A percentile compares a stretch with the other conserved stretches of the same genome.
Conservation (phyloP, 2,797 vertebrate genomes). For the Propithecus perrieri region DNA sequence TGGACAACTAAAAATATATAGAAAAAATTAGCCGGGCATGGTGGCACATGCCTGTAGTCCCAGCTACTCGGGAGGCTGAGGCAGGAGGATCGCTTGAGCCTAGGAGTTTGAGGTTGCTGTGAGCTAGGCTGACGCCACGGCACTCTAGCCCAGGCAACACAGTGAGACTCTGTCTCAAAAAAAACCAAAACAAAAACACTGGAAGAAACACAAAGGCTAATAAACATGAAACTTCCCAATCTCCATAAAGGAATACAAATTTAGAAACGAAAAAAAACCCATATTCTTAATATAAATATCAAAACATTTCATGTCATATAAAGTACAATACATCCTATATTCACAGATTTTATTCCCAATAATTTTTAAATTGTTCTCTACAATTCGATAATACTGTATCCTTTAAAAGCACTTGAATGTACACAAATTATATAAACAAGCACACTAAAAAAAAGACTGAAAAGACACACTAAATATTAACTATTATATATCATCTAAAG, state of each 20-base stretch:
- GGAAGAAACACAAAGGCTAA: neutral
- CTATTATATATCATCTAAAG: neutral
- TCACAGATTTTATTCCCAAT: neutral
- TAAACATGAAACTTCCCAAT: neutral
- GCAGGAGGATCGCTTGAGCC: too few species aligned
- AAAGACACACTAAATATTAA: neutral
- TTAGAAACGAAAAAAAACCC: neutral
- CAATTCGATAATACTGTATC: neutral
- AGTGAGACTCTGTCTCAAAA: too few species aligned
- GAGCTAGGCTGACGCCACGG: too few species aligned
- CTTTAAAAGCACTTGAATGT: neutral
- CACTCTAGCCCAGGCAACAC: too few species aligned
- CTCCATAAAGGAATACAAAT: neutral
- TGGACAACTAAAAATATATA: too few species aligned
- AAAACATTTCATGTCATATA: neutral
- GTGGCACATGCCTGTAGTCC: too few species aligned
- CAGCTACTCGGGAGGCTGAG: too few species aligned
- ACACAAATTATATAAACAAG: conserved; percentile 3
- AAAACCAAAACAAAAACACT: neutral
- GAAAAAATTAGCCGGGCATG: too few species aligned
- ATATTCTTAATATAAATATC: conserved; percentile 28
- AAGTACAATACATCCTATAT: neutral
- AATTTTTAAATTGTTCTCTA: neutral
- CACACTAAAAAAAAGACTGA: neutral
- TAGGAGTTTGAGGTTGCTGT: too few species aligned